These are phyloP conservation scores for Neolamprologus devosi DNA, from an alignment of 2,113 vertebrate genomes.

Conservation along the genomic window DNA sequence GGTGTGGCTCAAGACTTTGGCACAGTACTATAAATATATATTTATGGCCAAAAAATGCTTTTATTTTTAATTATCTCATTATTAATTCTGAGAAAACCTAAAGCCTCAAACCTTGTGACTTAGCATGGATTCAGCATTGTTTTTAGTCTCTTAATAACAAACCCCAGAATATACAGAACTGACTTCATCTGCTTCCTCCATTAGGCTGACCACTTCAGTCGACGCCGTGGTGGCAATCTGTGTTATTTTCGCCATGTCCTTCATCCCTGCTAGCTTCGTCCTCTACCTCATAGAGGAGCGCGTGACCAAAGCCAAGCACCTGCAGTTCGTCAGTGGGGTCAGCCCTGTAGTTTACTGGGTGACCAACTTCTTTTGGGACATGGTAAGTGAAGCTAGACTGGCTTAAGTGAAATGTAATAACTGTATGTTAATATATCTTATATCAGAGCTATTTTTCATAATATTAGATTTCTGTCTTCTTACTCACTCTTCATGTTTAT, in stretches of 20 bases:
- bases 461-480: not conserved
- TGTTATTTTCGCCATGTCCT: constrained; percentile 97
- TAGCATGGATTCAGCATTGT: not conserved
- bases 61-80: not conserved
- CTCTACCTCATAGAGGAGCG: constrained; percentile 95
- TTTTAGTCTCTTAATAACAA: not conserved
- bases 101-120: not conserved
- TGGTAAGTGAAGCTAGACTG: constrained; percentile 60
- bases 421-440: not conserved
- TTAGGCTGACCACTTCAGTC: constrained; percentile 87
- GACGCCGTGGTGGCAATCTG: constrained; percentile 91
- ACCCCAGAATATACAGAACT: not conserved
- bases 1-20: not conserved
- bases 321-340: constrained; percentile 94
- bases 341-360: constrained; percentile 87
- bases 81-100: not conserved
- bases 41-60: not conserved
- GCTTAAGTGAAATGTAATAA: not conserved
- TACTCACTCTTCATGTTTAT: not conserved
- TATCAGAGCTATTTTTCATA: not conserved
- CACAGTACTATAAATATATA: not conserved
- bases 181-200: not conserved
- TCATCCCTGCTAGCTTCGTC: constrained; percentile 94
- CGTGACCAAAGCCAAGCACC: constrained; percentile 88
- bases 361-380: constrained; percentile 93